These are phyloP conservation scores for Semotilus atromaculatus DNA, from an alignment of 2,797 vertebrate species.

Conservation along the genomic window DNA sequence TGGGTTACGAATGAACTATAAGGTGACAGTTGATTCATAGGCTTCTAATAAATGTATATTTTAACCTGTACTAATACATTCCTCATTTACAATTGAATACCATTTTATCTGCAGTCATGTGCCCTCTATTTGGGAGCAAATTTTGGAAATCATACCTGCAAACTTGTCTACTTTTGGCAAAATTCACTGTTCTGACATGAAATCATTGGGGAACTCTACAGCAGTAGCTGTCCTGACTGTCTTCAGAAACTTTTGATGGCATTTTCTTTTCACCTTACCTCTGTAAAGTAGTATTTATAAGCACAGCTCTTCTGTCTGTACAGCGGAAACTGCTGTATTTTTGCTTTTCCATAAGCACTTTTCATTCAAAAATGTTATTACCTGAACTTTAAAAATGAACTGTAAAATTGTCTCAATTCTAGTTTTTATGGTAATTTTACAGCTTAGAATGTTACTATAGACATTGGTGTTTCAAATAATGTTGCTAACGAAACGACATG, in stretches of 20 bases:
- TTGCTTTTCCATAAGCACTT: neutral
- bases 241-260: neutral
- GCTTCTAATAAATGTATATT: neutral
- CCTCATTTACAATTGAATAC: neutral
- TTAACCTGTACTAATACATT: neutral
- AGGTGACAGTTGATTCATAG: conserved; percentile 77
- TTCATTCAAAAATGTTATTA: neutral
- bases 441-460: neutral
- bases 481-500: neutral
- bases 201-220: neutral
- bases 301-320: no score
- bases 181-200: neutral
- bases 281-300: no score
- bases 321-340: no score
- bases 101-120: neutral
- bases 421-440: no score
- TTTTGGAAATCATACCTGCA: neutral
- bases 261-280: no score
- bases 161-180: neutral
- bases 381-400: no score
- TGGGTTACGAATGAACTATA: conserved; percentile 98
- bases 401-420: no score
- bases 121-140: neutral
- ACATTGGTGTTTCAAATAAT: neutral
- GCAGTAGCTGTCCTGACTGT: no score